Evolutionary conservation across 2,113 vertebrate species (phyloP).

Genomic region (Lathamus discolor): DNA sequence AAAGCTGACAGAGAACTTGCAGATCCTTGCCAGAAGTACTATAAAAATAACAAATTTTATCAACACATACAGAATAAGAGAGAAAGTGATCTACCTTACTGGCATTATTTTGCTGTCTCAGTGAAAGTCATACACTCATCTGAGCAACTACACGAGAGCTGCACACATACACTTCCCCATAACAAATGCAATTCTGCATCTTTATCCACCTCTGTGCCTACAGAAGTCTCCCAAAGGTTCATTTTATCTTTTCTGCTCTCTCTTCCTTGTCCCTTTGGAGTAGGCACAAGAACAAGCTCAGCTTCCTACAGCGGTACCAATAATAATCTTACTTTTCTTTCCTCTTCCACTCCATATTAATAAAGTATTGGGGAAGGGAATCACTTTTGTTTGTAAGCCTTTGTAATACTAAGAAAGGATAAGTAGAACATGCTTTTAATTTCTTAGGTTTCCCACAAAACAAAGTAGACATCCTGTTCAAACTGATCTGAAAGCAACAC

Average conservation of each 20-base stretch:
- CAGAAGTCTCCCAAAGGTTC: neutral
- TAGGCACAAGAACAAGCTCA: neutral
- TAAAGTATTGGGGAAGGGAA: neutral
- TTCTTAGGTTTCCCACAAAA: neutral
- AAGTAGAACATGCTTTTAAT: neutral
- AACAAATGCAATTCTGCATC: neutral
- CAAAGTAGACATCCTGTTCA: neutral
- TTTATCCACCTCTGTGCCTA: neutral
- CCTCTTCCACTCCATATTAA: neutral
- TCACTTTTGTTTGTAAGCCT: neutral
- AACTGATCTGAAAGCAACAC: neutral
- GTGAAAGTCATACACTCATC: neutral
- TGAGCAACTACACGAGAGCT: neutral
- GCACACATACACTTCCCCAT: neutral
- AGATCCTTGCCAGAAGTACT: conserved; percentile 39
- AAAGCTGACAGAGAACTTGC: conserved; percentile 32
- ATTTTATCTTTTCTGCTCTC: neutral
- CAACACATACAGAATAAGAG: neutral
- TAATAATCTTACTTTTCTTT: neutral
- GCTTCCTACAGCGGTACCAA: neutral
- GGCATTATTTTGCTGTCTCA: neutral
- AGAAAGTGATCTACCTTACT: conserved; percentile 2
- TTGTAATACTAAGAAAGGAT: neutral
- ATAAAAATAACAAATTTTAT: conserved; percentile 49
- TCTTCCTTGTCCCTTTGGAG: neutral